phyloP scores from a whole-genome alignment of 2,797 vertebrate species.

The Salarias fasciatus region DNA sequence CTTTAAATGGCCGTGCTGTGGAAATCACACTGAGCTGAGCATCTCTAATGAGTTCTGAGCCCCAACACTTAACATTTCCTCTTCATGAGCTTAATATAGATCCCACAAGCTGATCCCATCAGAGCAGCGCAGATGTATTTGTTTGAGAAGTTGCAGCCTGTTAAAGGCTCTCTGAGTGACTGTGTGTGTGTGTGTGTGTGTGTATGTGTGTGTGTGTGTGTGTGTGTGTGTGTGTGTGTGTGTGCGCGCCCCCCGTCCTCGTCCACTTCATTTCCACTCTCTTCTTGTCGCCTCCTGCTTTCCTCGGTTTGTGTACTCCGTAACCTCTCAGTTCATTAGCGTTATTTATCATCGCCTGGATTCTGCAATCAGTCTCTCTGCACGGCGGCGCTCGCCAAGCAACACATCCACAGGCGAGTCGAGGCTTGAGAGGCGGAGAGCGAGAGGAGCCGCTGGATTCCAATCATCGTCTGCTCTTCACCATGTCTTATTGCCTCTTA shows the following conservation, averaged over 20 bases:
- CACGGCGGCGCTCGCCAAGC: conserved; percentile 75
- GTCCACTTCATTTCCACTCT: conserved; percentile 21
- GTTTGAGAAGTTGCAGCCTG: conserved; percentile 16
- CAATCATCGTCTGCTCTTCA: conserved; percentile 14
- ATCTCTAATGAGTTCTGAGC: no score
- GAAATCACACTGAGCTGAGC: no score
- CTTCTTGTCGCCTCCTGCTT: conserved; percentile 33
- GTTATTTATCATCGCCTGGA: conserved; percentile 76
- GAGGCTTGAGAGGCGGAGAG: conserved; percentile 60
- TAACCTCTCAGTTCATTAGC: conserved; percentile 79
- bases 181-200: no score
- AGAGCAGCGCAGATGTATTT: conserved; percentile 2
- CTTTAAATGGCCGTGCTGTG: no score
- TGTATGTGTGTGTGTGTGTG: no score
- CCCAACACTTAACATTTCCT: no score
- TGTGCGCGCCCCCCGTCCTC: conserved; percentile 2
- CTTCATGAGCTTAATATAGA: not conserved
- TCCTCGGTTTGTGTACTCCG: conserved; percentile 58
- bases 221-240: conserved; percentile 22
- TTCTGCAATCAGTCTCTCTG: conserved; percentile 78
- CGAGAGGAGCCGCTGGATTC: not conserved
- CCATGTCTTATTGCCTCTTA: conserved; percentile 16
- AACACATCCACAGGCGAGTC: conserved; percentile 71
- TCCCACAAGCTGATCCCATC: not conserved
- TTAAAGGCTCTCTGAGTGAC: no score